A percentile compares a stretch with the other conserved stretches of the same genome.
Conservation (phyloP, 2,113 vertebrate genomes). For the Xiphophorus maculatus region DNA sequence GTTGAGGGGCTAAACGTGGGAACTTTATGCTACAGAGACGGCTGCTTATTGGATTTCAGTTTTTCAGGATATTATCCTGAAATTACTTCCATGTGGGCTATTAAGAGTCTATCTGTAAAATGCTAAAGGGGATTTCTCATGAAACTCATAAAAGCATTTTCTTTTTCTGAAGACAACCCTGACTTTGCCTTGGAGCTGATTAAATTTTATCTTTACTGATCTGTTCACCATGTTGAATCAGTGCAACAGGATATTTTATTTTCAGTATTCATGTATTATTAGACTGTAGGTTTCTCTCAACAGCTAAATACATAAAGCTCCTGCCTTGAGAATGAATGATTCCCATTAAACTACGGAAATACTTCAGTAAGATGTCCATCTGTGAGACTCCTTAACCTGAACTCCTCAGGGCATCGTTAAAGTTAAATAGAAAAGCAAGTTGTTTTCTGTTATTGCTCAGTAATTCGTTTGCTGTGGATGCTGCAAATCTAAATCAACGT, state of each 20-base stretch:
- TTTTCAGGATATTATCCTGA: background rate
- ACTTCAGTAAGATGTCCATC: constrained; percentile 24
- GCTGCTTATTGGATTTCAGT: background rate
- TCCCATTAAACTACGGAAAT: constrained; percentile 56
- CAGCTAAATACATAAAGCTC: constrained; percentile 67
- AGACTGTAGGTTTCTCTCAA: constrained; percentile 27
- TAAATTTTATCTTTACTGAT: constrained; percentile 4
- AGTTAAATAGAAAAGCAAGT: constrained; percentile 9
- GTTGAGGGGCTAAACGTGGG: background rate
- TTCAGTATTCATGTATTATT: constrained; percentile 9
- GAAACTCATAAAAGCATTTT: constrained; percentile 1
- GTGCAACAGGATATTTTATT: background rate
- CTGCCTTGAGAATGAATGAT: constrained; percentile 33
- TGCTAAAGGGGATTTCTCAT: background rate
- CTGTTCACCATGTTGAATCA: no score
- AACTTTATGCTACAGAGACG: background rate
- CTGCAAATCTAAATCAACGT: constrained; percentile 7
- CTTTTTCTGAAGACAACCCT: constrained; percentile 4
- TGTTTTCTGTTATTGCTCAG: background rate
- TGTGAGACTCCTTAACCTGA: constrained; percentile 13
- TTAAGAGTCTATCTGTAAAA: constrained; percentile 8
- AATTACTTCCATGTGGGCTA: background rate
- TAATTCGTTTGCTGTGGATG: background rate
- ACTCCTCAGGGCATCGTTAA: background rate
- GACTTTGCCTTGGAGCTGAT: background rate